Conservation (phyloP, 2,888 invertebrate species). For the Pseudeuparius sepicola region DNA sequence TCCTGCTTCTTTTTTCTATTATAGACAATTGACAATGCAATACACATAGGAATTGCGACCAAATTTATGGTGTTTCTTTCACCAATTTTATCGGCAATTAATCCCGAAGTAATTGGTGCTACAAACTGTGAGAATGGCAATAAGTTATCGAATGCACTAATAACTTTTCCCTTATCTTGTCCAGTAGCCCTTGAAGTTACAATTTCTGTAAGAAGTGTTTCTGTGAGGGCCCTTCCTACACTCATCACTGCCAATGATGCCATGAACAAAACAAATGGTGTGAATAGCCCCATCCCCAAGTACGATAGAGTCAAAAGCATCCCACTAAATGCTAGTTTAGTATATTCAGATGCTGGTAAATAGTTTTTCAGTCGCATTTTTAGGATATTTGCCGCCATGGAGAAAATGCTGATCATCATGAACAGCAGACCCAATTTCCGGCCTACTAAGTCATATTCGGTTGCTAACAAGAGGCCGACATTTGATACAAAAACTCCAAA, state of each 20-base stretch:
- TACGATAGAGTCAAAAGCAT: constrained; percentile 11
- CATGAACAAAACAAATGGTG: not conserved
- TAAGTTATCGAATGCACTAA: constrained; percentile 21
- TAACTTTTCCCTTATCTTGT: constrained; percentile 20
- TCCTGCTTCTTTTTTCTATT: constrained; percentile 13
- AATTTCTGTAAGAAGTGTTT: constrained; percentile 17
- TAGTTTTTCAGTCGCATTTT: constrained; percentile 17
- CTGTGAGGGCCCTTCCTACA: constrained; percentile 15
- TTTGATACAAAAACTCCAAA: constrained; percentile 12
- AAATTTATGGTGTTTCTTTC: constrained; percentile 9
- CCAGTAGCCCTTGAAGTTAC: constrained; percentile 15
- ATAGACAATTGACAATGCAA: constrained; percentile 13
- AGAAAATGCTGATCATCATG: constrained; percentile 13
- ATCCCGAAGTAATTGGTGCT: constrained; percentile 19
- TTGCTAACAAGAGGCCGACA: constrained; percentile 17
- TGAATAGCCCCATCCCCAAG: not conserved
- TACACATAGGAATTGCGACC: constrained; percentile 14
- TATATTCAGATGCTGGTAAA: too few species aligned
- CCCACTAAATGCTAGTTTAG: constrained; percentile 16
- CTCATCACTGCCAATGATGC: constrained; percentile 8
- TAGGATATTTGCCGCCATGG: constrained; percentile 16
- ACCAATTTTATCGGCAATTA: constrained; percentile 17
- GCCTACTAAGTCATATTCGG: constrained; percentile 17
- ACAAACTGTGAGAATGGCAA: constrained; percentile 15
- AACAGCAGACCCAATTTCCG: constrained; percentile 17